Conservation (phyloP, 2,888 invertebrate species). For the Lithodes maja region DNA sequence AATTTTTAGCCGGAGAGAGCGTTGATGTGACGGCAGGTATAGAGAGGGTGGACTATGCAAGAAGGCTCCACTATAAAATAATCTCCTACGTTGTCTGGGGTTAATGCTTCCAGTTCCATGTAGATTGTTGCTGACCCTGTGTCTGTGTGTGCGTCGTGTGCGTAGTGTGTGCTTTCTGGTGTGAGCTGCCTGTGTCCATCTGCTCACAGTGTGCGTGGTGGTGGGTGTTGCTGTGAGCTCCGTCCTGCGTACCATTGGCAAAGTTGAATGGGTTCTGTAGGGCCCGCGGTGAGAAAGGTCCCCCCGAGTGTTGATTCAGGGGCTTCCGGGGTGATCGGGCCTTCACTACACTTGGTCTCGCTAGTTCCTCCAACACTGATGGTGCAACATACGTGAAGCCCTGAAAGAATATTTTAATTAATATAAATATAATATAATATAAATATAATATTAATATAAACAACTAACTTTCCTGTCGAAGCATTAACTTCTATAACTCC, state of each 20-base stretch:
- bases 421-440: too few relatives aligned
- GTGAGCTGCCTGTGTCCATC: slow-evolving; percentile 58
- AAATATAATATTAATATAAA: too few relatives aligned
- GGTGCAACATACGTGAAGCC: slow-evolving; percentile 99
- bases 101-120: slow-evolving; percentile 64
- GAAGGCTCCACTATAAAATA: slow-evolving; percentile 41
- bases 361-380: slow-evolving; percentile 83
- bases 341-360: slow-evolving; percentile 64
- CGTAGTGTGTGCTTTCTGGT: neutral
- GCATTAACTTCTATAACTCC: too few relatives aligned
- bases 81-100: slow-evolving; percentile 47
- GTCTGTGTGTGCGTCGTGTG: too few relatives aligned
- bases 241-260: slow-evolving; percentile 49
- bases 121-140: slow-evolving; percentile 43
- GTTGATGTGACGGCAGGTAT: too few relatives aligned
- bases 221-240: neutral
- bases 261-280: slow-evolving; percentile 63
- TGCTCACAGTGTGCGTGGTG: slow-evolving; percentile 40
- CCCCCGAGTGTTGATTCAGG: slow-evolving; percentile 49
- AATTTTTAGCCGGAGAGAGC: too few relatives aligned
- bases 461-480: too few relatives aligned
- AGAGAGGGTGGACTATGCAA: too few relatives aligned
- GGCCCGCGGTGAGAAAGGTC: slow-evolving; percentile 55
- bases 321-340: slow-evolving; percentile 62
- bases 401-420: too few relatives aligned